Conservation (phyloP, 1,140 invertebrate species). For the Sycophaga agraensis region DNA sequence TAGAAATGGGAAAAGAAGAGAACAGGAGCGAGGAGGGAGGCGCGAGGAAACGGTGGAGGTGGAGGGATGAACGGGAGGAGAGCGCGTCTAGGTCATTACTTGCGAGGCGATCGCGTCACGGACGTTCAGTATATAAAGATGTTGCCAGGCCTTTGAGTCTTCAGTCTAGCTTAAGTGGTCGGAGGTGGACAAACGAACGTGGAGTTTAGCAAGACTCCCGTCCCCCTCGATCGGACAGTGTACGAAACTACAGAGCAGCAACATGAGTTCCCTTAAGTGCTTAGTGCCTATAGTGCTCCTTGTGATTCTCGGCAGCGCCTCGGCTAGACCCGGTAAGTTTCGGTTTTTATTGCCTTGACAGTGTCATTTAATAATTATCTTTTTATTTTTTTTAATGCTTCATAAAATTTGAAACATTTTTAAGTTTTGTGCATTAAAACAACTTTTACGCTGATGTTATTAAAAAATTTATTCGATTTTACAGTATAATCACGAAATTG, state of each 20-base stretch:
- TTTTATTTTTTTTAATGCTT: too few relatives aligned
- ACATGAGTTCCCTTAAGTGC: slow-evolving; percentile 39
- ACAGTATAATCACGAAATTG: too few relatives aligned
- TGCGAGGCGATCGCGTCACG: slow-evolving; percentile 8
- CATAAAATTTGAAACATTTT: too few relatives aligned
- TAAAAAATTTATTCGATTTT: too few relatives aligned
- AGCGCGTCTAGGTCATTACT: slow-evolving; percentile 16
- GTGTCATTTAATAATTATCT: too few relatives aligned
- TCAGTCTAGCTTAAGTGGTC: slow-evolving; percentile 25
- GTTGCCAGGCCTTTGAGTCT: neutral
- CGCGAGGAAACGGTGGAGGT: neutral
- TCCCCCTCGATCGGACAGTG: neutral
- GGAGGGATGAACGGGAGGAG: neutral
- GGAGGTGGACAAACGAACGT: neutral
- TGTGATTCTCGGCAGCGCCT: slow-evolving; percentile 27
- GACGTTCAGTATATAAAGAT: slow-evolving; percentile 29
- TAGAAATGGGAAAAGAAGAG: too few relatives aligned
- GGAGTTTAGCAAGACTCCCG: neutral
- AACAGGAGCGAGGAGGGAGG: neutral
- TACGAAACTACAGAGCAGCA: neutral
- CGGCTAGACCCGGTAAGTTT: slow-evolving; percentile 35
- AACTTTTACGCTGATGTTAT: too few relatives aligned
- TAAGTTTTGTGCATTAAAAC: too few relatives aligned
- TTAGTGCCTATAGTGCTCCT: slow-evolving; percentile 40
- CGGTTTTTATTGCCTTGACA: too few relatives aligned